phyloP scores from a whole-genome alignment of 1,140 invertebrate genomes.

The Acarapis woodi region DNA sequence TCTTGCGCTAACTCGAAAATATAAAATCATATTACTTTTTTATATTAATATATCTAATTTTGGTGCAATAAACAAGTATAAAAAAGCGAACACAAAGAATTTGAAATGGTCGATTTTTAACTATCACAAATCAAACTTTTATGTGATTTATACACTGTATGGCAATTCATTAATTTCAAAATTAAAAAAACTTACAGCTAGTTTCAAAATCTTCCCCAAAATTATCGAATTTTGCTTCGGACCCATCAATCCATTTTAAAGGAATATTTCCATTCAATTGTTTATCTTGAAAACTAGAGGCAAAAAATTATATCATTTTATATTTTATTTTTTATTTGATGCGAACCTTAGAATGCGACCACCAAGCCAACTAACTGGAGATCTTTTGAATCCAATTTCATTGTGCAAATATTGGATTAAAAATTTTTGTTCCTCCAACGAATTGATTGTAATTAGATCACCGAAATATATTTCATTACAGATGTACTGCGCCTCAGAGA shows the following conservation, averaged over 20 bases:
- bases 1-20: not conserved
- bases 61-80: too few relatives aligned
- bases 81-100: too few relatives aligned
- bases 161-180: too few relatives aligned
- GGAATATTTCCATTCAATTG: too few relatives aligned
- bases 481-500: conserved; percentile 1
- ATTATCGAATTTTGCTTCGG: not conserved
- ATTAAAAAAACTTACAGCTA: too few relatives aligned
- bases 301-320: too few relatives aligned
- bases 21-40: too few relatives aligned
- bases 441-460: not conserved
- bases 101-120: too few relatives aligned
- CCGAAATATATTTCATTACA: conserved; percentile 1
- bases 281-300: too few relatives aligned
- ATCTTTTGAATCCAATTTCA: not conserved
- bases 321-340: conserved; percentile 1
- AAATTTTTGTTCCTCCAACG: not conserved
- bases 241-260: not conserved
- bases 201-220: not conserved
- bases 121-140: too few relatives aligned
- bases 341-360: not conserved
- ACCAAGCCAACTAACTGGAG: conserved; percentile 1
- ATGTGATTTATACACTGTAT: too few relatives aligned
- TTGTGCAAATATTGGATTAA: not conserved
- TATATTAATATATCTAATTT: too few relatives aligned